These are phyloP conservation scores for Sinocyclocheilus rhinocerous DNA, from an alignment of 2,113 vertebrate species.

Conservation along the genomic window DNA sequence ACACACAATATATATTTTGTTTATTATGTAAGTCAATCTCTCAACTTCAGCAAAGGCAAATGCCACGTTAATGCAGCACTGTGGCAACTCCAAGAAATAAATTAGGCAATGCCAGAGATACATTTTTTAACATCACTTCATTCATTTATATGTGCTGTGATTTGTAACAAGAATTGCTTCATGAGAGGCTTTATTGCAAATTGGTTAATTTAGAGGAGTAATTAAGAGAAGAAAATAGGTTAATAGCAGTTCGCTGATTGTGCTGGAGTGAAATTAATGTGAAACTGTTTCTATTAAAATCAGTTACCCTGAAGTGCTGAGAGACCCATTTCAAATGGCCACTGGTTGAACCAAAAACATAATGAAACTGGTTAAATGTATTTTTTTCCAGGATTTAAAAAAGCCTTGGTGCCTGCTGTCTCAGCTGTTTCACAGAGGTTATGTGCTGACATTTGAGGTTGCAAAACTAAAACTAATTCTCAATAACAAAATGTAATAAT, in stretches of 20 bases:
- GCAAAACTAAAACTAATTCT: conserved; percentile 18
- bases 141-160: conserved; percentile 1
- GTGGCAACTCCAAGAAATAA: conserved; percentile 4
- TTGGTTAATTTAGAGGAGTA: background rate
- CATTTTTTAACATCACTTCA: background rate
- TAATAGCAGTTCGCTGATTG: background rate
- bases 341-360: background rate
- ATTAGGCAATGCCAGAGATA: background rate
- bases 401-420: background rate
- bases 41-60: conserved; percentile 19
- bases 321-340: background rate
- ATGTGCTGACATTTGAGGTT: conserved; percentile 10
- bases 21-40: conserved; percentile 42
- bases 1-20: no score
- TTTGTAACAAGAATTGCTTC: background rate
- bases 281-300: conserved; percentile 13
- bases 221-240: conserved; percentile 9
- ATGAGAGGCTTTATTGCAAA: background rate
- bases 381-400: background rate
- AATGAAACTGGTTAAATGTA: background rate
- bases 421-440: background rate
- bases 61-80: background rate
- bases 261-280: conserved; percentile 9
- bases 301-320: background rate
- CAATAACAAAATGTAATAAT: conserved; percentile 1